A percentile compares a stretch with the other conserved stretches of the same genome.
Evolutionary conservation across 1,140 invertebrate genomes (phyloP).

Genomic region (Rhyacophila brunnea): DNA sequence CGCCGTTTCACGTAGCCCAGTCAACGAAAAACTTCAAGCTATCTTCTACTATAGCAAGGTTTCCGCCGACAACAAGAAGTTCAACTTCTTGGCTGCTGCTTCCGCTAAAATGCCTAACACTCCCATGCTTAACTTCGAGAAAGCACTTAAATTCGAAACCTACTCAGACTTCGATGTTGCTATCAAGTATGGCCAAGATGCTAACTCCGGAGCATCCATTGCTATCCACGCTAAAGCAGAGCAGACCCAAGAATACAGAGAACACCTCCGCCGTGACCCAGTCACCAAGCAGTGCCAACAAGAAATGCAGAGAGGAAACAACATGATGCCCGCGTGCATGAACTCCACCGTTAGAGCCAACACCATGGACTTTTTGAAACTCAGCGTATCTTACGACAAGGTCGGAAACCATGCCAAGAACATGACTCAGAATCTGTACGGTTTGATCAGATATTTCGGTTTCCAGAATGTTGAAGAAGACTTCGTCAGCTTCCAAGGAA

Average conservation of each 20-base stretch:
- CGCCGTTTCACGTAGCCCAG: conserved; percentile 52
- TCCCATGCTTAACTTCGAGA: conserved; percentile 50
- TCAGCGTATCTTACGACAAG: conserved; percentile 50
- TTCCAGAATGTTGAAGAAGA: conserved; percentile 44
- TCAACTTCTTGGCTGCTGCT: conserved; percentile 46
- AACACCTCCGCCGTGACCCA: conserved; percentile 46
- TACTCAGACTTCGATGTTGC: conserved; percentile 49
- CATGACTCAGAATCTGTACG: conserved; percentile 42
- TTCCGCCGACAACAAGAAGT: conserved; percentile 37
- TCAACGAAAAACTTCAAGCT: conserved; percentile 53
- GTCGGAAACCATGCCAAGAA: conserved; percentile 39
- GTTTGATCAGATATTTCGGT: conserved; percentile 36
- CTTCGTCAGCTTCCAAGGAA: conserved; percentile 36
- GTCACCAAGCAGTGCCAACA: conserved; percentile 49
- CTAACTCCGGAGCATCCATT: conserved; percentile 41
- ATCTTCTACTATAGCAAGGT: conserved; percentile 46
- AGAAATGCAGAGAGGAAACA: conserved; percentile 55
- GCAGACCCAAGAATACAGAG: conserved; percentile 51
- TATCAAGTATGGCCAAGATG: conserved; percentile 49
- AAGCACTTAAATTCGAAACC: conserved; percentile 51
- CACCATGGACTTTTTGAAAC: conserved; percentile 48
- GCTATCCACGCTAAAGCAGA: conserved; percentile 46
- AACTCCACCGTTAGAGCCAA: conserved; percentile 51
- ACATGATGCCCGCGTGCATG: conserved; percentile 54
- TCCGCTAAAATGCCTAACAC: conserved; percentile 46